Conservation (phyloP, 2,113 vertebrate genomes). For the Grantiella picta region DNA sequence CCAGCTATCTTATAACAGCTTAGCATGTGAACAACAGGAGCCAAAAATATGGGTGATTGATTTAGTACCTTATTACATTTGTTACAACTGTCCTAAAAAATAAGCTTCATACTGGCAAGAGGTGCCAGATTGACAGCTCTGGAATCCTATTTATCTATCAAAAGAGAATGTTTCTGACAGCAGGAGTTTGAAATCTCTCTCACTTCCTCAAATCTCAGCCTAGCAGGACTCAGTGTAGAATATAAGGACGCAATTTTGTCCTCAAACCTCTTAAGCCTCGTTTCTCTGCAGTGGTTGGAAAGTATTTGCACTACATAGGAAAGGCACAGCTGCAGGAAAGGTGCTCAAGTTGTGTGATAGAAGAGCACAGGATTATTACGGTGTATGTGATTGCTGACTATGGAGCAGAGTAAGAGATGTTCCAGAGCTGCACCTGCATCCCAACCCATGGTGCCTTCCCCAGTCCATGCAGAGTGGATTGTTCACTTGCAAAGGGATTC, state of each 20-base stretch:
- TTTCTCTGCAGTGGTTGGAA: neutral
- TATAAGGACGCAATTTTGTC: neutral
- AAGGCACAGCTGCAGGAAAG: neutral
- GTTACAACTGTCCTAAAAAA: neutral
- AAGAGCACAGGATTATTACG: neutral
- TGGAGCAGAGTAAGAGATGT: neutral
- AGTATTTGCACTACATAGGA: neutral
- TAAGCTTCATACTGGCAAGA: neutral
- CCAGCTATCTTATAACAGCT: neutral
- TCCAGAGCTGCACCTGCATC: neutral
- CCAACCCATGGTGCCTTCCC: rapidly evolving
- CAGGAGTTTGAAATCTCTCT: neutral
- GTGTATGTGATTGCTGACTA: neutral
- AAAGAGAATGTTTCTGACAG: neutral
- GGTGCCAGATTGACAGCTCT: neutral
- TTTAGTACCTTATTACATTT: constrained; percentile 25
- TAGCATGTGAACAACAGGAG: neutral
- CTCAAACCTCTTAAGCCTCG: neutral
- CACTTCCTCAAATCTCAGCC: neutral
- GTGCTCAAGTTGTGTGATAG: neutral
- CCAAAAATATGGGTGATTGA: constrained; percentile 16
- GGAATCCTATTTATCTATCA: neutral
- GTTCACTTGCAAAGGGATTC: neutral
- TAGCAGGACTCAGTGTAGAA: neutral
- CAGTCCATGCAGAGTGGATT: neutral